Conservation (phyloP, 2,888 invertebrate genomes). For the Steromphala cineraria region DNA sequence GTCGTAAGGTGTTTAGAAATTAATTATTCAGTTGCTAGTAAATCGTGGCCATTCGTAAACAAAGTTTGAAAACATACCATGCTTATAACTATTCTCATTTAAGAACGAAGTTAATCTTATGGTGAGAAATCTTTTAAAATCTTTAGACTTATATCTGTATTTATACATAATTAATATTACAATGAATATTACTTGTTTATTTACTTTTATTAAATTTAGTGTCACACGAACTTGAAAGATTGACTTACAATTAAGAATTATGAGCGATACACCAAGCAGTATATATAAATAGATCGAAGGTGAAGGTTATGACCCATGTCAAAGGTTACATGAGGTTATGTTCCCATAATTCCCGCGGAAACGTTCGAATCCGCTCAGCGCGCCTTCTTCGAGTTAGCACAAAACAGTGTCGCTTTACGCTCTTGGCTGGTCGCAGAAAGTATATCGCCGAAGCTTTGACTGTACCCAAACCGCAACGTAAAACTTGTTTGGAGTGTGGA, state of each 20-base stretch:
- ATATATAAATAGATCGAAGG: slow-evolving; percentile 33
- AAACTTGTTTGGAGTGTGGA: neutral
- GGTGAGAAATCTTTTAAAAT: neutral
- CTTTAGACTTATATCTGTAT: neutral
- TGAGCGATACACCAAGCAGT: neutral
- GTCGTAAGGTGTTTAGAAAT: neutral
- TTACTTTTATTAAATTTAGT: neutral
- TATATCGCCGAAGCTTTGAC: neutral
- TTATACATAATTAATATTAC: no score
- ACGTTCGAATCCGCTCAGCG: slow-evolving; percentile 35
- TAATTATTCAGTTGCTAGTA: slow-evolving; percentile 12
- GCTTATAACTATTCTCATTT: neutral
- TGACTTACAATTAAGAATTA: neutral
- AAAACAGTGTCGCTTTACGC: neutral
- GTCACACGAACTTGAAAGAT: no score
- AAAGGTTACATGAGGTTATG: slow-evolving; percentile 31
- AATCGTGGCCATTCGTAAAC: slow-evolving; percentile 46
- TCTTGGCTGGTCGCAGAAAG: neutral
- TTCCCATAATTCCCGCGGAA: slow-evolving; percentile 62
- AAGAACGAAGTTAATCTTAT: neutral
- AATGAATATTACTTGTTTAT: neutral
- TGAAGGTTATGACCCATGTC: slow-evolving; percentile 24
- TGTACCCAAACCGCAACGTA: no score
- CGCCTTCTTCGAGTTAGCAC: slow-evolving; percentile 39
- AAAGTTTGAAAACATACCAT: slow-evolving; percentile 3